Conservation (phyloP, 2,797 vertebrate genomes). For the Carapus acus region DNA sequence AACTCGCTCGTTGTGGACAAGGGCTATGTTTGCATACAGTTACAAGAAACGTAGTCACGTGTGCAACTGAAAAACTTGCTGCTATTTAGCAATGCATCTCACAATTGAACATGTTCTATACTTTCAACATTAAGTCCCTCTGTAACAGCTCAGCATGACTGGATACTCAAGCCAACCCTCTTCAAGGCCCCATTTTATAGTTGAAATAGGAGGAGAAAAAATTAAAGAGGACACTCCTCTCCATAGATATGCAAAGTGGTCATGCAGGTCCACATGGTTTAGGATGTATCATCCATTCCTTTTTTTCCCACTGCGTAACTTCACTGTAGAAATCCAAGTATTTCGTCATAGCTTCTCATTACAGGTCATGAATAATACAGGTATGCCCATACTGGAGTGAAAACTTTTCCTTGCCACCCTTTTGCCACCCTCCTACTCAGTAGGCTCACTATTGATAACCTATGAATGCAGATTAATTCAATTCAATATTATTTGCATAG, state of each 20-base stretch:
- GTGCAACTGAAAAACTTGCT: background rate
- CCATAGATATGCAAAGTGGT: background rate
- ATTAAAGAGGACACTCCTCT: background rate
- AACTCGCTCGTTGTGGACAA: background rate
- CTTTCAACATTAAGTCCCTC: constrained; percentile 10
- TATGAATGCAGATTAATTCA: background rate
- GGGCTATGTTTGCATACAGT: background rate
- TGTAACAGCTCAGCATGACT: constrained; percentile 24
- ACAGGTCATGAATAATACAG: constrained; percentile 4
- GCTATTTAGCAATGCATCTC: constrained; percentile 16
- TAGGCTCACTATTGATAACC: constrained; percentile 26
- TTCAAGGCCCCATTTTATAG: constrained; percentile 11
- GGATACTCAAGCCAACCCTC: background rate
- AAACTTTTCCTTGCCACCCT: constrained; percentile 12
- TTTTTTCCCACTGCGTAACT: background rate
- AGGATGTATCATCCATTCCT: background rate
- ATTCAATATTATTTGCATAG: no score
- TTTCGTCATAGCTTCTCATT: constrained; percentile 7
- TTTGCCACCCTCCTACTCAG: no score
- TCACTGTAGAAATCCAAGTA: background rate
- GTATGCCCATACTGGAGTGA: constrained; percentile 5
- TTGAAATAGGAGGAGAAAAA: constrained; percentile 7
- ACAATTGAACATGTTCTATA: constrained; percentile 24
- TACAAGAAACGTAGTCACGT: background rate
- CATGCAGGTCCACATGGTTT: background rate